Conservation (phyloP, 2,888 invertebrate species). For the Plebejus anna region DNA sequence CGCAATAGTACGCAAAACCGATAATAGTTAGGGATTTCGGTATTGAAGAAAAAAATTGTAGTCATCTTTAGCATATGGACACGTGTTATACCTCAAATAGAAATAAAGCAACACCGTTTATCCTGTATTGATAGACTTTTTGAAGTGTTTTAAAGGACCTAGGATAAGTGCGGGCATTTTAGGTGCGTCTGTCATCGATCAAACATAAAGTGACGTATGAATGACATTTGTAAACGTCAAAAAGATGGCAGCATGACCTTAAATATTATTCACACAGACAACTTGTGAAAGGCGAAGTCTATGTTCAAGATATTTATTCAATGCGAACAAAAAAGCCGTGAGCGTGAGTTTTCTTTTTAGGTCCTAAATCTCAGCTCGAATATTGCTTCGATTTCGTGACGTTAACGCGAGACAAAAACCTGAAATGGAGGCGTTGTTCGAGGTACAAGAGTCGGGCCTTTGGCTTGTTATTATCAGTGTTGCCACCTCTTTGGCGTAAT, state of each 20-base stretch:
- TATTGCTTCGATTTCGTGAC: no score
- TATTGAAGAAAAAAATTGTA: neutral
- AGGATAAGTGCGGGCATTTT: slow-evolving; percentile 16
- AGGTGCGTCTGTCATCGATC: slow-evolving; percentile 18
- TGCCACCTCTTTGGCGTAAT: slow-evolving; percentile 28
- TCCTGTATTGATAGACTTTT: slow-evolving; percentile 25
- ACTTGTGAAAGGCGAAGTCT: neutral
- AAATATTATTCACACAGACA: neutral
- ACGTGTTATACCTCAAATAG: slow-evolving; percentile 28
- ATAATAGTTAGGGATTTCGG: neutral
- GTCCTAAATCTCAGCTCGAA: no score
- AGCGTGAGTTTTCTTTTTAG: no score
- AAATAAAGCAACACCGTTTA: slow-evolving; percentile 25
- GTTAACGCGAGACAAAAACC: neutral
- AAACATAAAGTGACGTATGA: slow-evolving; percentile 49
- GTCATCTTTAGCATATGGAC: neutral
- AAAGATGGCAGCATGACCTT: neutral
- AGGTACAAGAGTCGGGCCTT: neutral
- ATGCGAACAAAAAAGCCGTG: neutral
- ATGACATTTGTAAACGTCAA: slow-evolving; percentile 38
- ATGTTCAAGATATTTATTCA: neutral
- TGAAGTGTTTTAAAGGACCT: slow-evolving; percentile 23
- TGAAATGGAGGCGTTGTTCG: neutral
- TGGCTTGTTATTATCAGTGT: neutral
- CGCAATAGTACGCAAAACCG: neutral